Base-by-base conservation (phyloP, 2,113 vertebrate species). In the Serilophus lunatus region DNA sequence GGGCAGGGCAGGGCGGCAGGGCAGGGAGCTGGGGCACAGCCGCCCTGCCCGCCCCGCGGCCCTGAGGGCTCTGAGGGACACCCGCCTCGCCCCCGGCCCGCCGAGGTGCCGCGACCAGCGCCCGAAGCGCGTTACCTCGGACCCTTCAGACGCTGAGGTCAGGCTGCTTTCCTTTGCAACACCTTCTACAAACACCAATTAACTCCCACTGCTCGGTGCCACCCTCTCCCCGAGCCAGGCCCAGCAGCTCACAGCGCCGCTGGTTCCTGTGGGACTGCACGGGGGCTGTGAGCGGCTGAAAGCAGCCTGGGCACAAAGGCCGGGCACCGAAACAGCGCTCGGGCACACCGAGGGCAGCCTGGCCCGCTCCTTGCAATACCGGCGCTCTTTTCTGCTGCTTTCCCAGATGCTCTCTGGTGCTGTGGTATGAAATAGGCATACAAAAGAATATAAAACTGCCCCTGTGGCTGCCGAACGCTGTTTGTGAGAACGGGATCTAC, bases 161-260 rank as follows among this genome's bases (percentile, higher is more conserved):
- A 45, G 20, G 81, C 81, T 88, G 87, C 35, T 94, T n/a, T 93
- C 63, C 45, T 76, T 90, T 84, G 93, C 80, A 94, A 47, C 38
- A 64, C 36, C 22, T 53, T 88, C 79, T 57, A 88, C 69, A 78
- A 93, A 84, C 53, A 71, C n/a, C 84, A 93, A 90, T 93, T 90
- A 86, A 88, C 81, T 53, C 59, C 83, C 49, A 5, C 60, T n/a
- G 80, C 69, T 92, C 92, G 85, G 70, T 65, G 66, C 12, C 78
- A 59, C 66, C 36, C 66, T 61, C 53, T 86, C 82, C 60, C 57
- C 44, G 60, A 77, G 70, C 26, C 63, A 90, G 82, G 44, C n/a
- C 63, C n/a, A n/a, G n/a, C n/a, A 78, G 75, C 70, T 36, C 40
- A 47, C 36, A 71, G 38, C 60, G 77, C n/a, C 54, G 59, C 65